Base-by-base conservation (phyloP, 2,797 vertebrate species). In the Silurus lanzhouensis region DNA sequence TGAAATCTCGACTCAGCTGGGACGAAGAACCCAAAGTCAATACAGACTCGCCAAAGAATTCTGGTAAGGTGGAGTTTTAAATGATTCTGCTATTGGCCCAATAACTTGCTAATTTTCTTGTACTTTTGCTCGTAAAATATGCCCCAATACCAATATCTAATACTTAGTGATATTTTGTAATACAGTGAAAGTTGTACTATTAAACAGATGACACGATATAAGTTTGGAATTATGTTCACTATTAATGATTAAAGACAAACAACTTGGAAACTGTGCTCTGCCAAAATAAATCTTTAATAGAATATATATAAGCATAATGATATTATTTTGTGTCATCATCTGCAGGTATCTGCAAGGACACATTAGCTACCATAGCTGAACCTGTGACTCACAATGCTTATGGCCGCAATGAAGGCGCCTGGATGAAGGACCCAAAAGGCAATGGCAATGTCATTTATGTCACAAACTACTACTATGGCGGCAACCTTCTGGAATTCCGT, bases 351-450 rank as follows among this genome's bases (percentile, higher is more conserved):
- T 99, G 97, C 94, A 98, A 98, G 87, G 97, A 98, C 91, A 99
- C 98, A 0, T 92, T 98, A 22, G 97, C 97, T 86, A 98, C 96
- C 27, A 96, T 99, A 90, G 96, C 96, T 0, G 96, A 96, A 57
- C 98, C 98, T 0, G 94, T 93, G 87, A 96, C 96, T 10, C 96
- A 96, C 90, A 97, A 97, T 92, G 94, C 94, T 0, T 99, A 97
- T 0, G 98, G 98, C 55, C 94, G 93, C 55, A 96, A 95, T 0
- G 97, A 97, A 72, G 98, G 98, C 2, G 96, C 97, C 84, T 99
- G 98, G 98, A 99, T 99, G 97, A 99, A 96, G 91, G 98, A 99
- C 71, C 96, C 97, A 0, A 93, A 97, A 55, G 96, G 97, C 74
- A 95, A 91, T 38, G 97, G 98, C 61, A 97, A 95, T 60, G 93